These are phyloP conservation scores for Thymelicus sylvestris DNA, from an alignment of 2,888 invertebrate species.

Conservation along the genomic window DNA sequence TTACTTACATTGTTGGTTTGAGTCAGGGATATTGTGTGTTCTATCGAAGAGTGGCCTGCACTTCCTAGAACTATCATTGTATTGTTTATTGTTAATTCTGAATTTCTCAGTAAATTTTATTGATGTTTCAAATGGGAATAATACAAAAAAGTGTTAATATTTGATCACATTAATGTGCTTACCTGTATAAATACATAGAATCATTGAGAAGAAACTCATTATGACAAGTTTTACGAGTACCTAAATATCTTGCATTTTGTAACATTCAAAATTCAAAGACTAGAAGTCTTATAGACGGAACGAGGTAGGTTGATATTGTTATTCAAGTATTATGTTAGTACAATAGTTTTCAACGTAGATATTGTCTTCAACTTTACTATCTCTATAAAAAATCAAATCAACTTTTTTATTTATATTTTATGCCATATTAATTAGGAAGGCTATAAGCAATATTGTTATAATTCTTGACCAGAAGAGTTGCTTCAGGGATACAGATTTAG, in stretches of 20 bases:
- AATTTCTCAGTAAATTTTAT: neutral
- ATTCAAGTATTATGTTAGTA: neutral
- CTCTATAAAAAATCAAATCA: too few relatives aligned
- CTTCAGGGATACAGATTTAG: too few relatives aligned
- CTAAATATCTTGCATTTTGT: neutral
- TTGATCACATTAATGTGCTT: too few relatives aligned
- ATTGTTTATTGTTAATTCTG: neutral
- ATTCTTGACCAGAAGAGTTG: too few relatives aligned
- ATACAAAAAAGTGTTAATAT: neutral
- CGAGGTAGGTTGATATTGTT: neutral
- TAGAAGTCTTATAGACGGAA: neutral
- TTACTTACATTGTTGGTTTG: neutral
- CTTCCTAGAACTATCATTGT: too few relatives aligned
- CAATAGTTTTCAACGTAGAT: neutral
- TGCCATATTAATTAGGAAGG: too few relatives aligned
- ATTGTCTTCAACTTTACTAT: neutral
- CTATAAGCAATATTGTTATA: too few relatives aligned
- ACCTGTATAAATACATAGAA: too few relatives aligned
- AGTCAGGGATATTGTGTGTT: slow-evolving; percentile 6
- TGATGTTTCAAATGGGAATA: neutral
- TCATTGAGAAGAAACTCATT: too few relatives aligned
- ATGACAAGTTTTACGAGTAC: too few relatives aligned
- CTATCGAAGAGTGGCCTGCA: neutral
- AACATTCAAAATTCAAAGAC: neutral
- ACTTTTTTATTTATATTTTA: too few relatives aligned